Conservation (phyloP, 1,140 invertebrate genomes). For the Saccostrea echinata region DNA sequence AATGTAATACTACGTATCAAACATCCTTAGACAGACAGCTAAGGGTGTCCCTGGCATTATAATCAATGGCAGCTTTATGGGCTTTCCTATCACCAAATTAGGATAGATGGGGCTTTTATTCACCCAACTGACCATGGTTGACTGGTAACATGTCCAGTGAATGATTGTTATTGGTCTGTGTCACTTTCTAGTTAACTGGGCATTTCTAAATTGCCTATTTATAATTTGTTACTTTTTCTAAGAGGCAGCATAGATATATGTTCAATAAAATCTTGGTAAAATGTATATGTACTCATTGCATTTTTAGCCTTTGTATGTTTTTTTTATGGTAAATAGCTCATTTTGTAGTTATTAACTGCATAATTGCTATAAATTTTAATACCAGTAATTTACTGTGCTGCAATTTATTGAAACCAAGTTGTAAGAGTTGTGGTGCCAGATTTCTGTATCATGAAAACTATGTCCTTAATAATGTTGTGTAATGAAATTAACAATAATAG, state of each 20-base stretch:
- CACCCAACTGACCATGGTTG: not conserved
- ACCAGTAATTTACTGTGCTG: too few relatives aligned
- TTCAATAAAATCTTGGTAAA: too few relatives aligned
- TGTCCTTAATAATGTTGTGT: not conserved
- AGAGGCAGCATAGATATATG: too few relatives aligned
- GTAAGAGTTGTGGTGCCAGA: not conserved
- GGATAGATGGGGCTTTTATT: not conserved
- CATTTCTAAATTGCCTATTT: too few relatives aligned
- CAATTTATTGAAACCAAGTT: too few relatives aligned
- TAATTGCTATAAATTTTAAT: too few relatives aligned
- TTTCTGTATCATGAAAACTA: not conserved
- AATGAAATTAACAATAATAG: not conserved
- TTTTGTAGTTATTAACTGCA: too few relatives aligned
- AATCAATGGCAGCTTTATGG: not conserved
- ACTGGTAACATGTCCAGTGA: not conserved
- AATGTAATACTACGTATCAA: not conserved
- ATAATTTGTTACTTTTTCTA: too few relatives aligned
- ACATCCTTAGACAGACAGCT: not conserved
- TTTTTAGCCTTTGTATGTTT: too few relatives aligned
- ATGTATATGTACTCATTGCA: too few relatives aligned
- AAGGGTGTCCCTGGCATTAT: constrained; percentile 8
- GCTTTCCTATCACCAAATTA: constrained; percentile 1
- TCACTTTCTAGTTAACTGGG: too few relatives aligned
- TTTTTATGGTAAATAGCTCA: too few relatives aligned
- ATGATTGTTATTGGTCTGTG: not conserved